Evolutionary conservation across 1,140 invertebrate species (phyloP), one percentile per base, ranked within the genome.

Genomic region (Seison nebaliae): DNA sequence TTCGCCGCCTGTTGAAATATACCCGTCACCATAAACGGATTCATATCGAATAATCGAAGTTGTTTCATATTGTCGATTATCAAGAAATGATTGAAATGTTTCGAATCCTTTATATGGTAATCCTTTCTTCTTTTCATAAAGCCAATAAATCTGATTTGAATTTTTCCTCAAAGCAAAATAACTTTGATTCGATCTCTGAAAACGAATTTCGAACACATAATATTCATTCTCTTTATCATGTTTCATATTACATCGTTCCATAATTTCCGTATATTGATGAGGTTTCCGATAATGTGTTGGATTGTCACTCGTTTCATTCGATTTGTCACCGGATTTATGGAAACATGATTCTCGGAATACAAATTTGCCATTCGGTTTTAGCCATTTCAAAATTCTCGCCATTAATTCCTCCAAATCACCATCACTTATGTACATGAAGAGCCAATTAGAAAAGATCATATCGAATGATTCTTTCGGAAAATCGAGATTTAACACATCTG

Each of bases 391-490:
- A 21, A 62, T 51, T 36, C 61, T 64, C 19, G 47, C 39, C 5
- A 67, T 47, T 6, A 69, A 49, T 11, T 51, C 44, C 22, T 56
- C 46, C 4, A 64, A 55, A 45, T 69, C 67, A 4, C 51, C 47
- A 43, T 68, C 64, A 23, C 49, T 48, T 21, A 69, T 43, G 45
- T 69, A 69, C 67, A 69, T 69, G 30, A 69, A 53, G 12, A 69
- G 51, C 67, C 67, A 69, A 46, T 69, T 69, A 44, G 64, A 65
- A 49, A 69, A 69, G 3, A 69, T 55, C 14, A 68, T 37, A 44
- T 69, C 65, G 23, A 50, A 47, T 28, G 37, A 28, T 6, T 15
- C n/a, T 17, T 26, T 24, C 18, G 26, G 26, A 22, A 63, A 43
- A 22, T 62, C 44, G n/a, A 66, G 47, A 41, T 62, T 51, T 0